phyloP scores from a whole-genome alignment of 2,797 vertebrate species.

The Tapirus indicus region DNA sequence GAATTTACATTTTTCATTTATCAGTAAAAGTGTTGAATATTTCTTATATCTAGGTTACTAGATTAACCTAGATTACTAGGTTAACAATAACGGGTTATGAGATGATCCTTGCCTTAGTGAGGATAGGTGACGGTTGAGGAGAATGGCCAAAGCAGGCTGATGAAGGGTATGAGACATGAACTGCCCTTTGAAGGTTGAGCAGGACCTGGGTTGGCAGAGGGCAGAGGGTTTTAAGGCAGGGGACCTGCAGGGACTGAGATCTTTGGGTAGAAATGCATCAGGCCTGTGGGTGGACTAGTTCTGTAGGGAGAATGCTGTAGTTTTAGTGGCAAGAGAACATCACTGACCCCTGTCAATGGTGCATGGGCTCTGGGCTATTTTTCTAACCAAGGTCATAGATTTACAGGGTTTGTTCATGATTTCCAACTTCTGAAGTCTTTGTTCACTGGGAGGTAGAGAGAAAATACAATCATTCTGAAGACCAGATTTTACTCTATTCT shows the following conservation, averaged over 20 bases:
- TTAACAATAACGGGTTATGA: background rate
- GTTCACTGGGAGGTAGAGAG: background rate
- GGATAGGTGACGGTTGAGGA: background rate
- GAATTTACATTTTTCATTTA: background rate
- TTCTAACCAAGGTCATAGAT: background rate
- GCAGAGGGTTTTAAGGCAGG: background rate
- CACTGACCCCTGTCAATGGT: too few species aligned
- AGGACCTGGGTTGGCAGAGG: background rate
- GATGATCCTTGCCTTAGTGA: background rate
- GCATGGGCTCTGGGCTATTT: background rate
- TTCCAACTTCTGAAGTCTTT: background rate
- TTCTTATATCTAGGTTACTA: background rate
- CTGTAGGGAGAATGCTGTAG: background rate
- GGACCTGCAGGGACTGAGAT: background rate
- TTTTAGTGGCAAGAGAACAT: background rate
- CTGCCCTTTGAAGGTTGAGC: background rate
- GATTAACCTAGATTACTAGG: background rate
- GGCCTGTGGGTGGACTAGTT: background rate
- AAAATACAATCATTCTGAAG: background rate
- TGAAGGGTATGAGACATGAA: background rate
- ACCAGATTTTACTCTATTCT: conserved; percentile 29
- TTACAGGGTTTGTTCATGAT: background rate
- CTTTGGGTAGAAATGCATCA: background rate
- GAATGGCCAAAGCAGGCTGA: background rate
- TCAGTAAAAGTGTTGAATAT: background rate